These are phyloP conservation scores for Listronotus oregonensis DNA, from an alignment of 1,140 invertebrate genomes.

Conservation along the genomic window DNA sequence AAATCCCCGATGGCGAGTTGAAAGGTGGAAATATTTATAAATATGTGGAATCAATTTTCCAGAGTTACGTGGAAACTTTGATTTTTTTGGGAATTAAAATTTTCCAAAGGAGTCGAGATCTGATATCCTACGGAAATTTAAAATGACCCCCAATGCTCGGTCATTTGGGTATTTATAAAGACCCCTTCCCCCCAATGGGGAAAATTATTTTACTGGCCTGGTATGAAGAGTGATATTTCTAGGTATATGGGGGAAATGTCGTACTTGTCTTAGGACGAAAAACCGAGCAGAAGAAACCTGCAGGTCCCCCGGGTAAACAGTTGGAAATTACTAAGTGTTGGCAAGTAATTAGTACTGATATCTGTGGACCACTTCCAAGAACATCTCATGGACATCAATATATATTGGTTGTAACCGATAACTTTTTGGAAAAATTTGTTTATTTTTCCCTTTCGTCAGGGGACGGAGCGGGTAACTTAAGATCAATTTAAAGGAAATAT, in stretches of 20 bases:
- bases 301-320: no score
- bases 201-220: slow-evolving; percentile 42
- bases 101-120: slow-evolving; percentile 23
- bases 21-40: slow-evolving; percentile 26
- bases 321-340: no score
- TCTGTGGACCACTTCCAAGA: no score
- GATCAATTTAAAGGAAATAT: slow-evolving; percentile 19
- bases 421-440: slow-evolving; percentile 7
- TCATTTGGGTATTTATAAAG: slow-evolving; percentile 47
- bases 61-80: neutral
- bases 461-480: slow-evolving; percentile 6
- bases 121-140: slow-evolving; percentile 11
- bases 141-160: slow-evolving; percentile 24
- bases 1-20: slow-evolving; percentile 24
- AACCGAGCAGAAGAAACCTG: neutral
- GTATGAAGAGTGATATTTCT: slow-evolving; percentile 6
- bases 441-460: slow-evolving; percentile 13
- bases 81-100: slow-evolving; percentile 30
- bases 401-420: no score
- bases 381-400: no score
- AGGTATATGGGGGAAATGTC: neutral
- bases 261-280: neutral
- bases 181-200: slow-evolving; percentile 24
- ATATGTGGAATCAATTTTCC: slow-evolving; percentile 10
- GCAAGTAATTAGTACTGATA: no score